phyloP scores from a whole-genome alignment of 1,140 invertebrate species.

The Delia radicum region DNA sequence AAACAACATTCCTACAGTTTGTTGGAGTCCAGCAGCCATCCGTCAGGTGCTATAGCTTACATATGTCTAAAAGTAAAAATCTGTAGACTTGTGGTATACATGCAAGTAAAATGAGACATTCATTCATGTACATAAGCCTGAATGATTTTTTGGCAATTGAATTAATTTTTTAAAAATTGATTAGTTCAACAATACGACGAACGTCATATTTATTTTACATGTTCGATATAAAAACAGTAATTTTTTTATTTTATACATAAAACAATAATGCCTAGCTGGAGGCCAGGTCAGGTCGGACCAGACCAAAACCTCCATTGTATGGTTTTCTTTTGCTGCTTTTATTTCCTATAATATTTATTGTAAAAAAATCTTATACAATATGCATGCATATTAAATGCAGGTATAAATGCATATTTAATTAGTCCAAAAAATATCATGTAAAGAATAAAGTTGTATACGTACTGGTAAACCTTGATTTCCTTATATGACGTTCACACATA shows the following conservation, averaged over 20 bases:
- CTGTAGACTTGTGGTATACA: neutral
- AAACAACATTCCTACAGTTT: neutral
- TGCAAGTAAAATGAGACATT: conserved; percentile 22
- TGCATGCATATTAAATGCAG: conserved; percentile 17
- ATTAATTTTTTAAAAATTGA: conserved; percentile 56
- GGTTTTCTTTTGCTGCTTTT: neutral
- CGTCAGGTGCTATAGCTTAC: no score
- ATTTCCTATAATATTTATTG: neutral
- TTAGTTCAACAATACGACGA: conserved; percentile 35
- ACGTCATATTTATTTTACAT: conserved; percentile 8
- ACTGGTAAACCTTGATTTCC: no score
- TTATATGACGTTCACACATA: no score
- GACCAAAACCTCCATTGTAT: no score
- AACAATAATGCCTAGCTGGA: neutral
- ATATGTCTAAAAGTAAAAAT: no score
- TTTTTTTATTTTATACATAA: neutral
- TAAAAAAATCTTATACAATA: conserved; percentile 10
- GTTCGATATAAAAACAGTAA: neutral
- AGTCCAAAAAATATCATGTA: no score
- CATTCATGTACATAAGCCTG: conserved; percentile 40
- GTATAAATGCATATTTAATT: conserved; percentile 19
- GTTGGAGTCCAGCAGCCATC: neutral
- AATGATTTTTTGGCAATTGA: conserved; percentile 55
- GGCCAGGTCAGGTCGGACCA: no score
- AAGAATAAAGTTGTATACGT: no score